Conservation (phyloP, 2,888 invertebrate species). For the Cryptus viduatorius region DNA sequence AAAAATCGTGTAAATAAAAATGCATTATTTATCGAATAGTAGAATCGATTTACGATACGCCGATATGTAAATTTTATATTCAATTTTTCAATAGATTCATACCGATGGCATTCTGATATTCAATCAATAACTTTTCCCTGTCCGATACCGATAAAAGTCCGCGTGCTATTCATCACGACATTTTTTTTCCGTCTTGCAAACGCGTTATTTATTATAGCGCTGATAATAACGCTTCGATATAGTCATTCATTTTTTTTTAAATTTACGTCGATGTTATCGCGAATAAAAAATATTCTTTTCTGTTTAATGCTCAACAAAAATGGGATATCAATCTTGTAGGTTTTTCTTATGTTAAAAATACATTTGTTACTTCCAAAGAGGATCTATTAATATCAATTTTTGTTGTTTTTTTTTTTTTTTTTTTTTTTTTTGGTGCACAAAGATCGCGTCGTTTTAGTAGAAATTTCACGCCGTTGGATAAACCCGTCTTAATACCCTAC, state of each 20-base stretch:
- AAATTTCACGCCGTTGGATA: not conserved
- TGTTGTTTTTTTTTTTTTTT: not conserved
- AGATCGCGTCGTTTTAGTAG: not conserved
- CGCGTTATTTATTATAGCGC: too few relatives aligned
- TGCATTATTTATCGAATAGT: too few relatives aligned
- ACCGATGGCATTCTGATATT: not conserved
- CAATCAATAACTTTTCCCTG: not conserved
- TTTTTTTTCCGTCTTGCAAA: too few relatives aligned
- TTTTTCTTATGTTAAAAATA: not conserved
- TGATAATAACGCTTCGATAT: too few relatives aligned
- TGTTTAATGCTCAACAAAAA: not conserved
- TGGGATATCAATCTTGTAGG: not conserved
- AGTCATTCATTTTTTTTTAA: too few relatives aligned
- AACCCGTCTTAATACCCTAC: conserved; percentile 17
- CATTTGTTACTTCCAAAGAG: not conserved
- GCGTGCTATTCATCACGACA: not conserved
- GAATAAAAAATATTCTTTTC: too few relatives aligned
- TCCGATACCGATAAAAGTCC: not conserved
- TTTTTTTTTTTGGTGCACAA: not conserved
- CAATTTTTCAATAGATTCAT: not conserved
- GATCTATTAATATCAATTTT: not conserved
- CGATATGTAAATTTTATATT: not conserved
- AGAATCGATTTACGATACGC: too few relatives aligned
- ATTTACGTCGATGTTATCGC: too few relatives aligned
- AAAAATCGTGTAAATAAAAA: too few relatives aligned